These are phyloP conservation scores for Sakesphorus luctuosus DNA, from an alignment of 2,113 vertebrate genomes.

Conservation along the genomic window DNA sequence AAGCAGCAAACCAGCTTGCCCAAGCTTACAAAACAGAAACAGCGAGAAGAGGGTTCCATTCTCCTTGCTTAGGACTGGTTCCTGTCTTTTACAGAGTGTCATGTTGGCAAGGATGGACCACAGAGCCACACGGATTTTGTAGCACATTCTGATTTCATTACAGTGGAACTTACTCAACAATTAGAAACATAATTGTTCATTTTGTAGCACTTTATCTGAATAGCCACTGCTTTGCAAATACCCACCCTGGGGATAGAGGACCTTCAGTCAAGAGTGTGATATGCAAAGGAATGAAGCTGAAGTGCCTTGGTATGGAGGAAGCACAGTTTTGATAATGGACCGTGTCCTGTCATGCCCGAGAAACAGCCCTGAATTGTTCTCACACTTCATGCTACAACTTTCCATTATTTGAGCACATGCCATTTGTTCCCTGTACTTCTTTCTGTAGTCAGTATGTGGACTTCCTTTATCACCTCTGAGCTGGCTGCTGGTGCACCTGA, in stretches of 20 bases:
- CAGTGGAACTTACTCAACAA: constrained; percentile 59
- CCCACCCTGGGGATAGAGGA: not conserved
- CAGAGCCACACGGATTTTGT: constrained; percentile 13
- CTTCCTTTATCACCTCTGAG: not conserved
- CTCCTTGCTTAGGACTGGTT: not conserved
- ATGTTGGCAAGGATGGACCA: not conserved
- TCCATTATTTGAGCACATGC: not conserved
- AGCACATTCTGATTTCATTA: constrained; percentile 61
- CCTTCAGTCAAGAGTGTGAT: not conserved
- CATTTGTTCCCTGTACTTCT: not conserved
- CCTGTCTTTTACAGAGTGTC: not conserved
- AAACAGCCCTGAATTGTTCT: not conserved
- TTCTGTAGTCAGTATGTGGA: not conserved
- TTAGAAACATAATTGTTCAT: not conserved
- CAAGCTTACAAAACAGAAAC: not conserved
- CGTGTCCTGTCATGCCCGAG: not conserved
- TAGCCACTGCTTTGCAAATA: not conserved
- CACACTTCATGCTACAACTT: not conserved
- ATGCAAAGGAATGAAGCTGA: not conserved
- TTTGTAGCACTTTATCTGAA: not conserved
- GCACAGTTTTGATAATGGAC: not conserved
- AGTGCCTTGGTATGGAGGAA: not conserved
- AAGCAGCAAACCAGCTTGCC: not conserved
- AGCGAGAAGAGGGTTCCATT: not conserved
- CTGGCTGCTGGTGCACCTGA: not conserved